Conservation (phyloP, 2,888 invertebrate species). For the Nemurella pictetii region DNA sequence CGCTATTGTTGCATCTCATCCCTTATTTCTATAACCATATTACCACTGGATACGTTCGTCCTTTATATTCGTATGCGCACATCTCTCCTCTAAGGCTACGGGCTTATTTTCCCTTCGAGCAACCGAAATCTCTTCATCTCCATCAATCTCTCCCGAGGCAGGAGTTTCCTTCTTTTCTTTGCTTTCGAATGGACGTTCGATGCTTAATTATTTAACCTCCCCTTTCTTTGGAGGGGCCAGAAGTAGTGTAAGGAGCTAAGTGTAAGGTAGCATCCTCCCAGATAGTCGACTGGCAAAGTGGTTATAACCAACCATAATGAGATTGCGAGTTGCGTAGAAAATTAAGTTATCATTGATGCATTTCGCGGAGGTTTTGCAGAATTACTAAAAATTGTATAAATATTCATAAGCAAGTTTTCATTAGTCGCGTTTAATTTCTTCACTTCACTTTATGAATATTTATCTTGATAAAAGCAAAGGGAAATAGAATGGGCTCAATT, state of each 20-base stretch:
- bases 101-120: background rate
- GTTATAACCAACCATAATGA: background rate
- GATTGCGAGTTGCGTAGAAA: background rate
- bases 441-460: constrained; percentile 12
- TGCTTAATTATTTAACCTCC: background rate
- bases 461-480: background rate
- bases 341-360: constrained; percentile 21
- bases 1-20: background rate
- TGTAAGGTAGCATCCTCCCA: background rate
- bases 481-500: background rate
- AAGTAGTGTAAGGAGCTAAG: background rate
- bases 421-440: constrained; percentile 8
- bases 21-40: background rate
- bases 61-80: background rate
- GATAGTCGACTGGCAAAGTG: background rate
- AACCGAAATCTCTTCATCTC: background rate
- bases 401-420: constrained; percentile 14
- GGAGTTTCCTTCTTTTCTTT: background rate
- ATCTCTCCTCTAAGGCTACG: background rate
- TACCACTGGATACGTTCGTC: background rate
- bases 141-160: background rate
- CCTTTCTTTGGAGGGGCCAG: background rate
- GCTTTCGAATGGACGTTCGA: background rate
- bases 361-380: background rate
- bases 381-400: background rate